phyloP scores from a whole-genome alignment of 2,113 vertebrate genomes.

The Lethenteron reissneri region DNA sequence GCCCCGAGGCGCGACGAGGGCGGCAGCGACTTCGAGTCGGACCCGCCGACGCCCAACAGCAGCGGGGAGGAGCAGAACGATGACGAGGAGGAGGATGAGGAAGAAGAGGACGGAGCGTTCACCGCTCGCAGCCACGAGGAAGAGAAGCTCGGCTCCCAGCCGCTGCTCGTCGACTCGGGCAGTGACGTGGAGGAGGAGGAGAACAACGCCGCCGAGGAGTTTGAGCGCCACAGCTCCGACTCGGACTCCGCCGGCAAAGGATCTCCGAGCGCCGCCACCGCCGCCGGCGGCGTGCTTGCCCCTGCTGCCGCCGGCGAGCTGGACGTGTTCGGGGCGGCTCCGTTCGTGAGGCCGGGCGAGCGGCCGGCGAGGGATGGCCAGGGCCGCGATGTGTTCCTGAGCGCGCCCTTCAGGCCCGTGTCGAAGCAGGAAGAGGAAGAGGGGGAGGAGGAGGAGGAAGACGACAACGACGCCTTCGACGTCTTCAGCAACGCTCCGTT shows the following conservation, averaged over 20 bases:
- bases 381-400: constrained; percentile 19
- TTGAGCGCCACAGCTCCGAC: constrained; percentile 65
- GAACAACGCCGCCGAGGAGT: constrained; percentile 21
- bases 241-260: constrained; percentile 33
- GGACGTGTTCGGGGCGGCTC: constrained; percentile 57
- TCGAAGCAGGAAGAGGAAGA: constrained; percentile 6
- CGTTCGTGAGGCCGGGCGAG: constrained; percentile 31
- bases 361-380: constrained; percentile 14
- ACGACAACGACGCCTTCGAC: constrained; percentile 47
- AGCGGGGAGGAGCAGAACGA: constrained; percentile 52
- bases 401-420: constrained; percentile 20
- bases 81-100: constrained; percentile 60
- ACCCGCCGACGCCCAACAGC: constrained; percentile 79
- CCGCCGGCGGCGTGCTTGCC: constrained; percentile 12
- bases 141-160: constrained; percentile 63
- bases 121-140: constrained; percentile 46
- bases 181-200: constrained; percentile 55
- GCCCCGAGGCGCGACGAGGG: constrained; percentile 28
- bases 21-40: constrained; percentile 87
- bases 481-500: constrained; percentile 92
- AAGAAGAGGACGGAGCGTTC: constrained; percentile 50
- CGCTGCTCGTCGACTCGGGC: constrained; percentile 67
- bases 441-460: constrained; percentile 12
- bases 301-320: constrained; percentile 16
- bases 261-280: rapidly evolving